Base-by-base conservation (phyloP, 2,113 vertebrate species). In the Tapirus terrestris region DNA sequence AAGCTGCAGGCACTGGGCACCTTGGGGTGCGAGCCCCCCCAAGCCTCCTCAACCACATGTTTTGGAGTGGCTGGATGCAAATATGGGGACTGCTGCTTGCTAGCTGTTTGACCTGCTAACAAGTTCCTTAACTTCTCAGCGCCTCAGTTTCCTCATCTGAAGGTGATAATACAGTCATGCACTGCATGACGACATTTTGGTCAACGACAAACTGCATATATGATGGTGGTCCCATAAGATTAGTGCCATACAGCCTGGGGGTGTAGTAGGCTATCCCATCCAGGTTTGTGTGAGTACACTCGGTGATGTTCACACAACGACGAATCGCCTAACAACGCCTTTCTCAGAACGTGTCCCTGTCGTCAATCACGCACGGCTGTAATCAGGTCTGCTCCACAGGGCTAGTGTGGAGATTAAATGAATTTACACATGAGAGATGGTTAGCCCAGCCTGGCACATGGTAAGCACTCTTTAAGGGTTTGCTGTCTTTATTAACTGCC, bases 341-440 rank as follows among this genome's bases (percentile, higher is more conserved):
- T 8, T 48, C 48, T 48, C 48, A 48, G 48, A 48, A 11, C 48
- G 11, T 48, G 48, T 48, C 48, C 48, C 48, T 8, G 48, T 48
- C 51, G 51, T 53, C 14, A 53, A 53, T 16, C 12, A 53, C 51
- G 51, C 14, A 16, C 14, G 51, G 51, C 51, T 53, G 51, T 53
- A 53, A 53, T 53, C 5, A 12, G 18, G 43, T 89, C n/a, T 23
- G 0, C 25, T 29, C 75, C n/a, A 2, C 0, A 73, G 72, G 63
- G 9, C 72, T 53, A 11, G 20, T 8, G 21, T 27, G 29, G 48
- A 79, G 61, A 73, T 21, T 16, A 51, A 36, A 63, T 31, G 56
- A 39, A n/a, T 18, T 9, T n/a, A 2, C 29, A 29, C 0, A 3
- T 0, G 0, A 1, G 23, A 36, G 45, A 29, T 0, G 7, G n/a